Evolutionary conservation across 2,113 vertebrate genomes (phyloP), one percentile per base, ranked within the genome.

Genomic region (Lasiurus borealis): DNA sequence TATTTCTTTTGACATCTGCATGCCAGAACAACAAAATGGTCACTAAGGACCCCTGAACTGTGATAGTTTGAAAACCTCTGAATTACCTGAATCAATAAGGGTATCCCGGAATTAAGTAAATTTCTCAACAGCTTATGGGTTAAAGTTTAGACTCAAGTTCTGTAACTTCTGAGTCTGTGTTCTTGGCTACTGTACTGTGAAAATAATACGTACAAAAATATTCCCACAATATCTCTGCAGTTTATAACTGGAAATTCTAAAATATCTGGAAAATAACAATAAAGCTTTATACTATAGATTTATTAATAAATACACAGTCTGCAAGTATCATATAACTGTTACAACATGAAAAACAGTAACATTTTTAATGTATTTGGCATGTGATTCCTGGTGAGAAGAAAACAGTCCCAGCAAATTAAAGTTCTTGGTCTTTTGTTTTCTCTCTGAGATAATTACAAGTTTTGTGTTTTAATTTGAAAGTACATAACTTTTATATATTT

Each of bases 281-380:
- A 68, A 46, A 88, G 11, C 7, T 93, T 94, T 62, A 44, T 88
- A 64, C 52, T 64, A 0, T 21, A 46, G 14, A 64, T 18, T 77
- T 57, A 23, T 64, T 82, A 31, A 78, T 87, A 2, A 31, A 31
- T 5, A 66, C 44, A 85, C 54, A 69, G 52, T 86, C 6, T 93
- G 6, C 48, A 94, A 86, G 85, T 62, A 96, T 68, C 86, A 75
- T 82, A 40, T 46, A 75, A 54, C 31, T 34, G 11, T 92, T 77
- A 36, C 25, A 96, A 4, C 46, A 64, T 88, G 91, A 86, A 95
- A 91, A 88, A 72, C 14, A 96, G 12, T 84, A 46, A 76, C 4
- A 5, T 62, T 40, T 82, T 40, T 50, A 73, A 4, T 62, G 62
- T 64, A 29, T 64, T 40, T 62, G 6, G 0, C 83, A 10, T 52